A percentile compares a stretch with the other conserved stretches of the same genome.
Conservation (phyloP, 2,113 vertebrate species). For the Myocastor coypus region DNA sequence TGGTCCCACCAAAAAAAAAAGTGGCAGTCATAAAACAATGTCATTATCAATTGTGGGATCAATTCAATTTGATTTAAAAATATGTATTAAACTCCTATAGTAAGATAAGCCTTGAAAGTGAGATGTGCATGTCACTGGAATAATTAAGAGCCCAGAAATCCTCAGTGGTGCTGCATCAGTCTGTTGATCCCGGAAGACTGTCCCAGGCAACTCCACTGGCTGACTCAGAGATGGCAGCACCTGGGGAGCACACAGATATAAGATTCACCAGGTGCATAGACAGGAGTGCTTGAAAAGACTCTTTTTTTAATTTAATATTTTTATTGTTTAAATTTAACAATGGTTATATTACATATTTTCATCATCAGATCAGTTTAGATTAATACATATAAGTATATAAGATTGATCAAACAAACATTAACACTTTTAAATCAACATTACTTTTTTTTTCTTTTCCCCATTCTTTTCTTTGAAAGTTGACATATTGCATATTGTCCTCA, state of each 20-base stretch:
- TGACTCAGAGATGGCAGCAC: not conserved
- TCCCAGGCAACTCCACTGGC: not conserved
- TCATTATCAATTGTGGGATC: not conserved
- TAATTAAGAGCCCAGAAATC: not conserved
- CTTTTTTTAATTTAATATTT: too few species aligned
- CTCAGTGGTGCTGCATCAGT: not conserved
- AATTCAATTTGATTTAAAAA: not conserved
- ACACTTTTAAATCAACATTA: too few species aligned
- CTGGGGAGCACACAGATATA: not conserved
- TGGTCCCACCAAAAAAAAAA: too few species aligned
- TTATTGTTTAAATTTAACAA: too few species aligned
- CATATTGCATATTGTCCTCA: too few species aligned
- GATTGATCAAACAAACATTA: too few species aligned
- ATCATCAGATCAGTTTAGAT: too few species aligned
- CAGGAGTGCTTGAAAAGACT: not conserved
- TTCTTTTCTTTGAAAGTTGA: too few species aligned
- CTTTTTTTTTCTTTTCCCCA: too few species aligned
- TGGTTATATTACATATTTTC: too few species aligned
- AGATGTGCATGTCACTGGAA: not conserved
- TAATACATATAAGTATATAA: too few species aligned
- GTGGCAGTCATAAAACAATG: not conserved
- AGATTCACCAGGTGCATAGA: not conserved
- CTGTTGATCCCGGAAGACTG: not conserved
- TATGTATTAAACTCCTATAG: not conserved
- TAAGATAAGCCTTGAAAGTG: not conserved